Base-by-base conservation (phyloP, 2,888 invertebrate species). In the Malacosoma neustria region DNA sequence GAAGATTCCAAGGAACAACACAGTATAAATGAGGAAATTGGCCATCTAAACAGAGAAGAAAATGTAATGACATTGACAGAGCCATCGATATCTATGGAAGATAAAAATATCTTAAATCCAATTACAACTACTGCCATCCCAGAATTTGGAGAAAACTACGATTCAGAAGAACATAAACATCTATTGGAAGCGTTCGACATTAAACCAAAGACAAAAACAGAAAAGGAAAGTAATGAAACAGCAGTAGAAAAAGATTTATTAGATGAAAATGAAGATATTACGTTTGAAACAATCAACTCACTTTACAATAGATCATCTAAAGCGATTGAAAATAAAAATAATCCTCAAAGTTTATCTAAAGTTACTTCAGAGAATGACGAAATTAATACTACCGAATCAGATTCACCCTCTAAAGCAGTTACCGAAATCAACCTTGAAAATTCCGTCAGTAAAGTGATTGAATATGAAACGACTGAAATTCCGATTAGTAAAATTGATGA, bases 341-440 rank as follows among this genome's bases (percentile, higher is more conserved):
- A 51, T 35, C 47, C 46, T 6, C 37, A 45, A 14, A 48, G 42
- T 40, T 42, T 41, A 29, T 50, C 59, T 14, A 57, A 56, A 32
- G 52, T 53, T 22, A 35, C 44, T 31, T 35, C 40, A 12, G 53
- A 48, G 33, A 46, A 54, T 14, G 43, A 40, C 11, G 42, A 49
- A 13, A 58, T 46, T 9, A 49, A 45, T 34, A 61, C 65, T 29
- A 67, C 68, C 12, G 72, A 71, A 41, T 69, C 77, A 3, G 82
- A 82, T 50, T 84, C 84, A 84, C 49, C 82, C 30, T 61, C 72
- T 13, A 73, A 72, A 59, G 35, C 71, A 3, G 66, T 72, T n/a
- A 68, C 74, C 13, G 81, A 80, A 63, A 46, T 73, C 3, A 69
- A 59, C 34, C 76, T 72, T 41, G 57, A 64, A 39, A 69, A 74